A percentile compares a stretch with the other conserved stretches of the same genome.
These are phyloP conservation scores for Ericerus pela DNA, from an alignment of 1,140 invertebrate species.

Conservation along the genomic window DNA sequence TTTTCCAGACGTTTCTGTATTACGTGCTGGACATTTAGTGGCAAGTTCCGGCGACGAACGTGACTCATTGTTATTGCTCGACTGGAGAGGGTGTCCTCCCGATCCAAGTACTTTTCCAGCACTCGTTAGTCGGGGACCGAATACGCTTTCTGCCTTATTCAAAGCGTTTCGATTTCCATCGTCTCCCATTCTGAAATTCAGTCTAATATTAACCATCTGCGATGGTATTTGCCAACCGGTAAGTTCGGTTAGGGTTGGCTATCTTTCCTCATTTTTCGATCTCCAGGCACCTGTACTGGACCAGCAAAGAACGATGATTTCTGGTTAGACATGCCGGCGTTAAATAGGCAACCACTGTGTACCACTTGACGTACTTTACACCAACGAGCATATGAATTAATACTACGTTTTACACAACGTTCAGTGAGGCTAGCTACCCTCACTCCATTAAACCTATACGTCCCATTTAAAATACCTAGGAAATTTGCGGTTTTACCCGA, in stretches of 20 bases:
- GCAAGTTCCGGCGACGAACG: constrained; percentile 36
- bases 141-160: constrained; percentile 34
- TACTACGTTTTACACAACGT: too few relatives aligned
- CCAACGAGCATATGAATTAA: neutral
- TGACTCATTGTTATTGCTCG: constrained; percentile 36
- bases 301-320: neutral
- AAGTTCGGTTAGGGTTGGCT: constrained; percentile 21
- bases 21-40: constrained; percentile 37
- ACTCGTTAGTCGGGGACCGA: constrained; percentile 30
- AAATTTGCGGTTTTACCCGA: too few relatives aligned
- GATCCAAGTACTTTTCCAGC: constrained; percentile 38
- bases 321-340: neutral
- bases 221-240: constrained; percentile 41
- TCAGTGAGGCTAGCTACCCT: neutral
- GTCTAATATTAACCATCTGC: constrained; percentile 51
- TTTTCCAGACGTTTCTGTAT: constrained; percentile 36
- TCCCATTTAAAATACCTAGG: too few relatives aligned
- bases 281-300: neutral
- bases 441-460: too few relatives aligned
- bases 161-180: constrained; percentile 54
- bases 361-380: too few relatives aligned
- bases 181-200: constrained; percentile 48
- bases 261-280: neutral
- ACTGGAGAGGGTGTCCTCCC: constrained; percentile 39
- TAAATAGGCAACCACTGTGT: neutral